Conservation (phyloP, 2,888 invertebrate genomes). For the Linyphia triangularis region DNA sequence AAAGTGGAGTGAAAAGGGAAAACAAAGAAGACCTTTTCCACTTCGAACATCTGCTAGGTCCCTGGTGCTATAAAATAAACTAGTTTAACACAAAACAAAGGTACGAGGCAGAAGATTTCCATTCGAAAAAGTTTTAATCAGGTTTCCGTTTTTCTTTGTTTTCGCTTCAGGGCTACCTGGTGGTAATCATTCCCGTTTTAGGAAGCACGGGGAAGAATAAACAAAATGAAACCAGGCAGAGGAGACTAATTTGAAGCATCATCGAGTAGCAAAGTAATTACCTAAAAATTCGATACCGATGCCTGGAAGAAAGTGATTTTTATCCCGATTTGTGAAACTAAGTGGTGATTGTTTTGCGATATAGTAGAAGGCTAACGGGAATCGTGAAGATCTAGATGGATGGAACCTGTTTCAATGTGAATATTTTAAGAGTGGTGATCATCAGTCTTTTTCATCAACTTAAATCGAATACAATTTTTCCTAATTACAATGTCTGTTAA, state of each 20-base stretch:
- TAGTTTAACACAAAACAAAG: conserved; percentile 8
- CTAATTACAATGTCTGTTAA: too few relatives aligned
- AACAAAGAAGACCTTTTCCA: background rate
- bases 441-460: too few relatives aligned
- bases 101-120: conserved; percentile 30
- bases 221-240: conserved; percentile 33
- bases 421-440: too few relatives aligned
- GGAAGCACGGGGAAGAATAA: background rate
- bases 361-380: background rate
- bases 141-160: conserved; percentile 15
- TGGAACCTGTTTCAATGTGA: too few relatives aligned
- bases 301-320: conserved; percentile 28
- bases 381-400: too few relatives aligned
- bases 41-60: conserved; percentile 25
- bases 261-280: conserved; percentile 53
- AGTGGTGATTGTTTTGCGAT: background rate
- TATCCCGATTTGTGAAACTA: conserved; percentile 16
- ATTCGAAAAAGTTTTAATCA: conserved; percentile 57
- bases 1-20: background rate
- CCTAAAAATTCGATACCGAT: conserved; percentile 60
- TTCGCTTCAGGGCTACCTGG: background rate
- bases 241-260: conserved; percentile 61
- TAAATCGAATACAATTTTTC: too few relatives aligned
- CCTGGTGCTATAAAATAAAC: conserved; percentile 32
- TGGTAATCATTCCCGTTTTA: conserved; percentile 23